phyloP scores from a whole-genome alignment of 2,888 invertebrate species.

The Drosophila paramelanica region DNA sequence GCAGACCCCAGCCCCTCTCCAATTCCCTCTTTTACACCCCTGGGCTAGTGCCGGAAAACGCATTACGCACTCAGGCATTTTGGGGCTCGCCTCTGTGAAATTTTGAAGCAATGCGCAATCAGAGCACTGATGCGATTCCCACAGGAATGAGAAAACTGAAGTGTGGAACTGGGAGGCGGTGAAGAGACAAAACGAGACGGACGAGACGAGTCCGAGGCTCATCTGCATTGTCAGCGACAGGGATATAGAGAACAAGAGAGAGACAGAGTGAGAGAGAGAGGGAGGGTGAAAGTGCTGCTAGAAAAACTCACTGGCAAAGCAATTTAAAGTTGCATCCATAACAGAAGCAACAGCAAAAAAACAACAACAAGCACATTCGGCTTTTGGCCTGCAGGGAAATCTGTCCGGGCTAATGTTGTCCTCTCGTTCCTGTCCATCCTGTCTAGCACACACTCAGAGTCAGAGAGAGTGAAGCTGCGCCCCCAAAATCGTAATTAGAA shows the following conservation, averaged over 20 bases:
- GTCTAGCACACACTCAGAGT: conserved; percentile 10
- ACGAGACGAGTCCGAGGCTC: conserved; percentile 46
- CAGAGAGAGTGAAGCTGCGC: conserved; percentile 6
- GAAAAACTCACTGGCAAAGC: conserved; percentile 75
- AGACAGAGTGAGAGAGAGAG: neutral
- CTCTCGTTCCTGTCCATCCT: conserved; percentile 18
- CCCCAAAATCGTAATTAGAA: conserved; percentile 71
- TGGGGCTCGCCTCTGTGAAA: conserved; percentile 72
- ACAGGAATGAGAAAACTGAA: conserved; percentile 55
- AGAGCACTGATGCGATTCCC: conserved; percentile 76
- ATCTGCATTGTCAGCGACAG: conserved; percentile 67
- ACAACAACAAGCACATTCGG: conserved; percentile 35
- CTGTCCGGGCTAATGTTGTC: conserved; percentile 75
- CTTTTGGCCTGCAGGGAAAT: conserved; percentile 71
- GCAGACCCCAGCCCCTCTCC: conserved; percentile 1
- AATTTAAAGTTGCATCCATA: conserved; percentile 80
- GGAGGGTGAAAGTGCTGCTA: conserved; percentile 39
- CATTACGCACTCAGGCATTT: conserved; percentile 79
- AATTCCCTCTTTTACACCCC: neutral
- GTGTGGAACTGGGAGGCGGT: too few species aligned
- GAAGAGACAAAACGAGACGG: neutral
- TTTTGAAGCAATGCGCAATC: conserved; percentile 78
- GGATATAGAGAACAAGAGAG: neutral
- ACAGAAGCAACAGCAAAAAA: conserved; percentile 62
- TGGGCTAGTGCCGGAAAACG: conserved; percentile 62